Base-by-base conservation (phyloP, 2,113 vertebrate species). In the Gallinago jamesoni region DNA sequence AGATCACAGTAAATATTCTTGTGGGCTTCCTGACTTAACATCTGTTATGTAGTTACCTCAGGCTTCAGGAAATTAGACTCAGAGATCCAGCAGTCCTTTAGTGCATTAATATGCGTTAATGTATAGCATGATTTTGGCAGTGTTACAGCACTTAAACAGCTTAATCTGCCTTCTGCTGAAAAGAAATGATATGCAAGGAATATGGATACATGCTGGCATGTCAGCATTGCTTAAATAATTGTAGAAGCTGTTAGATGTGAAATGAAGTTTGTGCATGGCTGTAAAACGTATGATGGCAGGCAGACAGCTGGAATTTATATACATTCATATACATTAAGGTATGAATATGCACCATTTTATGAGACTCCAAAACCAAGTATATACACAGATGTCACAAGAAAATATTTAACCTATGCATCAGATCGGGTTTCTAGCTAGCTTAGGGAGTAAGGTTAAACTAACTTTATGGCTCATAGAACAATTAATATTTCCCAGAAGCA, bases 1-100 rank as follows among this genome's bases (percentile, higher is more conserved):
- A 93, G 47, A 93, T 90, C 60, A 75, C 63, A 75, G 30, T 72
- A 86, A 92, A 93, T 89, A 81, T 78, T 86, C 88, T 89, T 84
- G 33, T 48, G 74, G 27, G 43, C 62, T 60, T 92, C 33, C 72
- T 90, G 75, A 75, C 22, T 85, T 87, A 90, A 74, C 87, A 90
- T 86, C 85, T 96, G 85, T 84, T 84, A 47, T 6, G 12, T 64
- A 60, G 76, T 90, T 95, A 80, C 64, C 92, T 90, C 43, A 92
- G 62, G 37, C 41, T 73, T 85, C 0, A 1, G 12, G 21, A 84
- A 85, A 39, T n/a, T 33, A 92, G 76, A 62, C 55, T 66, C 21
- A 25, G 27, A 79, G 27, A 76, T 88, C 24, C 41, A 69, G 14
- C 35, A 69, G 57, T 60, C 68, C 35, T 86, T 86, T 56, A 47